These are phyloP conservation scores for Penelope pileata DNA, from an alignment of 2,113 vertebrate species.

Conservation along the genomic window DNA sequence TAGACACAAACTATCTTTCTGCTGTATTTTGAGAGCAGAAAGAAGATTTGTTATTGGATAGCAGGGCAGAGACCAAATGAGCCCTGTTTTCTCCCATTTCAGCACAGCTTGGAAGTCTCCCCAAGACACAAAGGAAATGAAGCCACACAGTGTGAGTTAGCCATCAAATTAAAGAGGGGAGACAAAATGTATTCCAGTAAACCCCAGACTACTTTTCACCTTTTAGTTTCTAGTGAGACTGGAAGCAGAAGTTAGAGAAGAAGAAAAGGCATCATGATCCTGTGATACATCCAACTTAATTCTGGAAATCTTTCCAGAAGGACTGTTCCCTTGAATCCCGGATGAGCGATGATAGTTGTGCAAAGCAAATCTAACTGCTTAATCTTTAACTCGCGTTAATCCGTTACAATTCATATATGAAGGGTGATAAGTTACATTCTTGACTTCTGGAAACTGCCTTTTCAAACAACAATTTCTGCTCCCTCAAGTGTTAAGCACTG, in stretches of 20 bases:
- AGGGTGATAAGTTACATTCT: neutral
- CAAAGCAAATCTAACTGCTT: neutral
- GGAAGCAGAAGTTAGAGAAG: neutral
- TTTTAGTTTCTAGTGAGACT: neutral
- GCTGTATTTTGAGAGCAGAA: fast-evolving
- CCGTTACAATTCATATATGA: neutral
- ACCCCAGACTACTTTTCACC: neutral
- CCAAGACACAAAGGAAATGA: neutral
- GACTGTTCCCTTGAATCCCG: neutral
- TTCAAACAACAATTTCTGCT: neutral
- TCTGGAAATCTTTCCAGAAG: neutral
- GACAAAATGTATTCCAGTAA: fast-evolving
- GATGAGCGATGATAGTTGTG: fast-evolving
- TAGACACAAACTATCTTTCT: neutral
- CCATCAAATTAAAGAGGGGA: neutral
- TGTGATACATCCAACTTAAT: neutral
- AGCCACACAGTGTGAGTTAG: neutral
- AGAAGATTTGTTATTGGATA: neutral
- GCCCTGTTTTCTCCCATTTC: neutral
- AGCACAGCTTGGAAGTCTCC: neutral
- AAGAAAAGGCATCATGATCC: neutral
- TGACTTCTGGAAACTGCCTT: fast-evolving
- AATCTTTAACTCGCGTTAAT: fast-evolving
- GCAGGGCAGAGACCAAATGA: fast-evolving
- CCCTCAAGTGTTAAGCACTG: neutral